Percentiles rank a stretch among this genome's conserved stretches.
These are phyloP conservation scores for Paedocypris micromegethes DNA, from an alignment of 2,797 vertebrate genomes.

Conservation along the genomic window DNA sequence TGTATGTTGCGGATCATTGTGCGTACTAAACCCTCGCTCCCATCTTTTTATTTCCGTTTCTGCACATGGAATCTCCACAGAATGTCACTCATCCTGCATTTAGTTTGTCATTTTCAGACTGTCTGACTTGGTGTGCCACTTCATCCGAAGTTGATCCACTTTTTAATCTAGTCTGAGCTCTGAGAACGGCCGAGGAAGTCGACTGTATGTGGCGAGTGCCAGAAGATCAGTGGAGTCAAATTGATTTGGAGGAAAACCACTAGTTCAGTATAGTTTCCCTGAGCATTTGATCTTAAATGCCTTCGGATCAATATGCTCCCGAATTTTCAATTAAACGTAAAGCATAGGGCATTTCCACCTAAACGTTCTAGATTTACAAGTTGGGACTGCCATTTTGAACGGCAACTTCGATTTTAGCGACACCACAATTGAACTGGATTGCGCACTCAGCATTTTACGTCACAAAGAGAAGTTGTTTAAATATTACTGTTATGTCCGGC, in stretches of 20 bases:
- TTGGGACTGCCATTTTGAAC: too few species aligned
- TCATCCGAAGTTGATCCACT: constrained; percentile 73
- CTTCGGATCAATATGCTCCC: background rate
- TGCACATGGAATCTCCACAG: constrained; percentile 11
- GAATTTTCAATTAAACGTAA: background rate
- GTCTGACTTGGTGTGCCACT: constrained; percentile 61
- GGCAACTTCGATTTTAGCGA: too few species aligned
- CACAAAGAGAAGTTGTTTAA: too few species aligned
- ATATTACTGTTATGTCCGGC: constrained; percentile 39
- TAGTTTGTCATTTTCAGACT: constrained; percentile 64
- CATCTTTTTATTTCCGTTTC: constrained; percentile 42
- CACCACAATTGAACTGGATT: too few species aligned
- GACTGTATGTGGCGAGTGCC: constrained; percentile 27
- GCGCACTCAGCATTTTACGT: too few species aligned
- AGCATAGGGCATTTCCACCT: background rate
- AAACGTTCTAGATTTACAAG: too few species aligned
- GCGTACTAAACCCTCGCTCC: constrained; percentile 63
- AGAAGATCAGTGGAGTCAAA: background rate
- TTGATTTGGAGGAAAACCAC: too few species aligned
- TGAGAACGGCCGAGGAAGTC: constrained; percentile 39
- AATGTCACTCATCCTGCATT: constrained; percentile 56
- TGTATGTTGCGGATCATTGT: constrained; percentile 59
- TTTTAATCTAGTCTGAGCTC: constrained; percentile 67
- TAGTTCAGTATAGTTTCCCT: too few species aligned
- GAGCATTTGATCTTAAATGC: background rate